Evolutionary conservation across 1,140 invertebrate species (phyloP), one percentile per base, ranked within the genome.

Genomic region (Copidosoma floridanum): DNA sequence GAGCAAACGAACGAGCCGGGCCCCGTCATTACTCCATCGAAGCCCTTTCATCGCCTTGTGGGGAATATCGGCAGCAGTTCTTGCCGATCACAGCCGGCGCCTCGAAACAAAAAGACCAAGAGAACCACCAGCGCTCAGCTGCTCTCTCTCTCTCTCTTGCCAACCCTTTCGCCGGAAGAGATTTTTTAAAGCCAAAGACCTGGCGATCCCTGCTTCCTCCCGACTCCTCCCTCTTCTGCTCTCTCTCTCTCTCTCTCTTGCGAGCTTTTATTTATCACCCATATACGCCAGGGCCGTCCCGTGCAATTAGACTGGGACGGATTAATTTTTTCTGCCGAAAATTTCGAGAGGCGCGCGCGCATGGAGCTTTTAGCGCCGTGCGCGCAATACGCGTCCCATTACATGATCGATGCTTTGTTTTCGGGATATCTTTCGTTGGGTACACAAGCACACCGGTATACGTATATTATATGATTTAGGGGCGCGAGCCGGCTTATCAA

Each of bases 11-110:
- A 38, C 71, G 65, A 73, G 71, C 66, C 63, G 62, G 71, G 70
- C 74, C 70, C 76, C 69, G 65, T 74, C 70, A 78, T 79, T 80
- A 79, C 73, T 75, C 71, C 71, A 73, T 76, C 75, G 66, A 75
- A 78, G n/a, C 72, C 73, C 75, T 76, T 78, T 79, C 74, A 74
- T 73, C 70, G 71, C 69, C 63, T 71, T 59, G 27, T 68, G 51
- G 65, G 66, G 72, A 73, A 76, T 76, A 57, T 29, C 10, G 3
- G 16, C 11, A 8, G 35, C 35, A 50, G 43, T 20, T 21, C 0
- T 21, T 16, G 10, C 18, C 20, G 43, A 20, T 20, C 43, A 14
- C n/a, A 32, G 29, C 29, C 12, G 29, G 29, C 40, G 40, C 40
- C 16, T 41, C 6, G 7, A 37, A 10, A 37, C 32, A 37, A 37